Evolutionary conservation across 2,888 invertebrate genomes (phyloP), one percentile per base, ranked within the genome.

Genomic region (Poecilobothrus nobilitatus): DNA sequence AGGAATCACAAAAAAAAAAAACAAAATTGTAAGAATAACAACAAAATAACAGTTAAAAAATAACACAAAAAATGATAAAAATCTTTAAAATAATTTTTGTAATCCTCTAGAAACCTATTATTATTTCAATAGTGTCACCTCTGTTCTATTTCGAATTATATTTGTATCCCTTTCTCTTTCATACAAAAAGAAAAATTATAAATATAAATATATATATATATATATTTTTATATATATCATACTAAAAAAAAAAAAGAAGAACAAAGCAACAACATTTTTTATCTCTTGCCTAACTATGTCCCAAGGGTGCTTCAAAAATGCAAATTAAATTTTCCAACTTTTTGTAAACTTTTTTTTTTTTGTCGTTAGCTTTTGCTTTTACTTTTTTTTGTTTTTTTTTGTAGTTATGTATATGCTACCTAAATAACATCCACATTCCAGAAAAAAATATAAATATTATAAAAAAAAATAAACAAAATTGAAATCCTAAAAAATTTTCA

Each of bases 51-150:
- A 12, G 2, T 53, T 53, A 53, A 18, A 53, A 37, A 10, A 37
- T 37, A 37, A 37, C 12, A 53, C 15, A 53, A 53, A 53, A 12
- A 53, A 53, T 53, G 53, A 53, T 53, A n/a, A 27, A 27, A 27
- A 27, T 27, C 27, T 27, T 27, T 27, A 27, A 27, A 27, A 27
- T 27, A 27, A 27, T 27, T 27, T 27, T 27, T 27, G 27, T 18
- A 53, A 53, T 53, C 53, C 53, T 53, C 53, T 18, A 18, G 53
- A 53, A 53, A 53, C 53, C 53, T 53, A 53, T 53, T 53, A 53
- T 53, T 53, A 53, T 53, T 53, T 53, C 53, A 53, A 53, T 53
- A 53, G 53, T 53, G 53, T 53, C 53, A 53, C 53, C 53, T 53
- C 53, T 53, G 53, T 53, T 53, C 53, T 53, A 53, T 53, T n/a